Conservation (phyloP, 2,797 vertebrate genomes). For the Eulemur rubriventer region DNA sequence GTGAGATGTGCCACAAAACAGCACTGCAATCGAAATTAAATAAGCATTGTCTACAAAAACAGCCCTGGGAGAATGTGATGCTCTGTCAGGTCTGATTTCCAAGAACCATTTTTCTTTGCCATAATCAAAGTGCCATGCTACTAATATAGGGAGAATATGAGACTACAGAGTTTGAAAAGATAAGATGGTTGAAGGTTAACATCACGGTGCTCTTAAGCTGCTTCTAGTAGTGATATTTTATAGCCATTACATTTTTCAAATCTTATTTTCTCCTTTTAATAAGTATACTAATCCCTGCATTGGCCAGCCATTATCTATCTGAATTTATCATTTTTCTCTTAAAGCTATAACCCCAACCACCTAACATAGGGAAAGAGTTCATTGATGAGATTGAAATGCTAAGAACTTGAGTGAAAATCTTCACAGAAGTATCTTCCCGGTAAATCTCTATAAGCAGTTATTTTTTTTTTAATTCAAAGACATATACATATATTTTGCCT, state of each 20-base stretch:
- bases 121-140: not conserved
- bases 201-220: not conserved
- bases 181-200: not conserved
- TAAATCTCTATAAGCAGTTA: not conserved
- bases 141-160: not conserved
- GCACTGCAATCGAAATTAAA: slow-evolving; percentile 3
- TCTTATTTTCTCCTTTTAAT: slow-evolving; percentile 13
- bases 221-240: not conserved
- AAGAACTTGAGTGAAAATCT: not conserved
- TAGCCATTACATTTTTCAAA: not conserved
- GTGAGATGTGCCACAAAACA: not conserved
- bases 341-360: not conserved
- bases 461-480: not conserved
- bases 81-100: not conserved
- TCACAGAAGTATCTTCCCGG: not conserved
- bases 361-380: not conserved
- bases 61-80: accelerated
- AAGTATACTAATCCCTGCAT: not conserved
- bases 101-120: not conserved
- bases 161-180: not conserved
- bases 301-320: not conserved
- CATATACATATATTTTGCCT: not conserved
- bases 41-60: not conserved
- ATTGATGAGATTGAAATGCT: not conserved
- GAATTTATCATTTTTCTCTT: slow-evolving; percentile 3